Conservation (phyloP, 2,888 invertebrate species). For the Anodontia alba region DNA sequence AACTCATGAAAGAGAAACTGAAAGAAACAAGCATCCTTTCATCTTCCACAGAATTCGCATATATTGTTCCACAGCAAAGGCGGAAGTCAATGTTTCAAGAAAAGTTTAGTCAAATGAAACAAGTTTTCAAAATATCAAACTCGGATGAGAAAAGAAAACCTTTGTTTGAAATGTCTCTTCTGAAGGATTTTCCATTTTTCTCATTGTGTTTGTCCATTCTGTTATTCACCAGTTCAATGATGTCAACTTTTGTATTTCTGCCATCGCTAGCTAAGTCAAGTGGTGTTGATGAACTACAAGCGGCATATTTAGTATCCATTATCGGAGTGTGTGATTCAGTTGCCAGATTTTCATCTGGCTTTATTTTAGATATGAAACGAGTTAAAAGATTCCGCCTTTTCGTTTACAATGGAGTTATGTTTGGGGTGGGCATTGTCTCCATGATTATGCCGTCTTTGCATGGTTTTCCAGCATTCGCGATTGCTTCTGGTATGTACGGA, state of each 20-base stretch:
- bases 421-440: constrained; percentile 60
- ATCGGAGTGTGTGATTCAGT: constrained; percentile 96
- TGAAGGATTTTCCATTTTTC: constrained; percentile 66
- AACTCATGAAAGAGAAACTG: background rate
- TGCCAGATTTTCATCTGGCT: constrained; percentile 89
- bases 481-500: constrained; percentile 65
- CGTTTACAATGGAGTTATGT: constrained; percentile 66
- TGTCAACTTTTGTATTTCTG: constrained; percentile 70
- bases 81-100: constrained; percentile 52
- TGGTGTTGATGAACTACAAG: constrained; percentile 79
- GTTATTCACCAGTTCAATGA: constrained; percentile 67
- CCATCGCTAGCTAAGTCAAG: constrained; percentile 67
- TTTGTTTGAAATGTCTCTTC: constrained; percentile 59
- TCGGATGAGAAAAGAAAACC: constrained; percentile 36
- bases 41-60: constrained; percentile 56
- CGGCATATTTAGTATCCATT: constrained; percentile 91
- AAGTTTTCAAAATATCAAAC: constrained; percentile 33
- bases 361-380: constrained; percentile 69
- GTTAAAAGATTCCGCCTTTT: constrained; percentile 61
- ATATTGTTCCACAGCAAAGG: constrained; percentile 40
- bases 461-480: constrained; percentile 62
- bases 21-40: constrained; percentile 49
- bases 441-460: constrained; percentile 61
- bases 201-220: constrained; percentile 63
- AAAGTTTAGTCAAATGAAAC: constrained; percentile 45